Percentiles rank a stretch among this genome's conserved stretches.
phyloP scores from a whole-genome alignment of 1,140 invertebrate genomes.

The Drosophila bifasciata region DNA sequence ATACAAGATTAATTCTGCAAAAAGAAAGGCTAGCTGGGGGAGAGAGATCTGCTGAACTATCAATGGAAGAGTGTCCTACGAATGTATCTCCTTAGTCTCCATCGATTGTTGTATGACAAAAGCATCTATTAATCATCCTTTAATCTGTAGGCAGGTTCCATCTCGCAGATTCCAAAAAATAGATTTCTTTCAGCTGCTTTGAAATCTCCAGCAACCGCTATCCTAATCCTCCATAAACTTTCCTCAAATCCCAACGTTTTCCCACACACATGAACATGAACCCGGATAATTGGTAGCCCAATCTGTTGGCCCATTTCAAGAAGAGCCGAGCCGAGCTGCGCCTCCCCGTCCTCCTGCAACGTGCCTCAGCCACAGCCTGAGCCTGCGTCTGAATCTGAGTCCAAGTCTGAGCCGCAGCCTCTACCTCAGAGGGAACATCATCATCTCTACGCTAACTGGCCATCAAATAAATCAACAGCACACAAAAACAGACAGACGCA shows the following conservation, averaged over 20 bases:
- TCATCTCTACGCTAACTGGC: constrained; percentile 47
- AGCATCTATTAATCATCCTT: no score
- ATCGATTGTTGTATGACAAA: no score
- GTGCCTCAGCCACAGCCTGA: constrained; percentile 20
- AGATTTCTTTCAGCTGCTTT: no score
- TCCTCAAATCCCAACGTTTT: constrained; percentile 1
- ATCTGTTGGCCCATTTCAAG: constrained; percentile 60
- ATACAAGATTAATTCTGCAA: no score
- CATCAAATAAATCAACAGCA: constrained; percentile 75
- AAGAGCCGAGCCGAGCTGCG: constrained; percentile 2
- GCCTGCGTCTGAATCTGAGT: no score
- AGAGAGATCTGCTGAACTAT: no score
- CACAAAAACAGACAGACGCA: constrained; percentile 34
- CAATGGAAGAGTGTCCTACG: no score
- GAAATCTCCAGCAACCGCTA: no score
- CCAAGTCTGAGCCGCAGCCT: background rate
- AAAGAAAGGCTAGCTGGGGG: no score
- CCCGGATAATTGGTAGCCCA: constrained; percentile 32
- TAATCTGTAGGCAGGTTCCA: no score
- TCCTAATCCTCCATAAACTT: background rate
- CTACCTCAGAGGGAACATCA: constrained; percentile 11
- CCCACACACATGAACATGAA: constrained; percentile 22
- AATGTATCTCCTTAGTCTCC: no score
- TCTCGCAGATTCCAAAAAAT: no score
- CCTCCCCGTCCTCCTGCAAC: constrained; percentile 36